Evolutionary conservation across 1,140 invertebrate genomes (phyloP).

Genomic region (Papilio machaon): DNA sequence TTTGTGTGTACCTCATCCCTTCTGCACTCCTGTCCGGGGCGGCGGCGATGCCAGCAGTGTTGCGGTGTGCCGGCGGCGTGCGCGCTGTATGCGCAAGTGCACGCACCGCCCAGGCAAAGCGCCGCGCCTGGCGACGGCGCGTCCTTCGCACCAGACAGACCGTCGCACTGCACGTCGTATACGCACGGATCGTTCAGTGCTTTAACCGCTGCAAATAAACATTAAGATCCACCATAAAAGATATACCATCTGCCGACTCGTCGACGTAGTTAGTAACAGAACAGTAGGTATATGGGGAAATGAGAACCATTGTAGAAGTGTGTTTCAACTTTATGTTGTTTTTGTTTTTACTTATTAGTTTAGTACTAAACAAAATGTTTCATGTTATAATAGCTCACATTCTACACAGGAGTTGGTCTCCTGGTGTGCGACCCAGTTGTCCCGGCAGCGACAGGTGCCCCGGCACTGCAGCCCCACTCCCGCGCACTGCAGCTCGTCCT

Average conservation of each 20-base stretch:
- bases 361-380: too few species aligned
- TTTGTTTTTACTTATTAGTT: too few species aligned
- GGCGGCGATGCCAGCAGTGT: conserved; percentile 63
- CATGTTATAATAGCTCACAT: conserved; percentile 47
- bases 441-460: conserved; percentile 70
- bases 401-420: conserved; percentile 69
- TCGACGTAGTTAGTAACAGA: too few species aligned
- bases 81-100: conserved; percentile 67
- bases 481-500: conserved; percentile 77
- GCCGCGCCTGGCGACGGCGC: conserved; percentile 61
- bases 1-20: conserved; percentile 60
- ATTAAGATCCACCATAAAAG: neutral
- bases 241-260: too few species aligned
- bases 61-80: conserved; percentile 57
- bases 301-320: too few species aligned
- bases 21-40: conserved; percentile 70
- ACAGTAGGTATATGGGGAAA: too few species aligned
- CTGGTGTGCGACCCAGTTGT: conserved; percentile 70
- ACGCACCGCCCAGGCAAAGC: conserved; percentile 63
- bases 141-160: conserved; percentile 55
- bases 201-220: conserved; percentile 57
- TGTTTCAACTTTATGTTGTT: too few species aligned
- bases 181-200: conserved; percentile 64
- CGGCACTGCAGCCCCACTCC: conserved; percentile 71
- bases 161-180: conserved; percentile 74